Conservation (phyloP, 2,113 vertebrate species). For the Beaufortia kweichowensis region DNA sequence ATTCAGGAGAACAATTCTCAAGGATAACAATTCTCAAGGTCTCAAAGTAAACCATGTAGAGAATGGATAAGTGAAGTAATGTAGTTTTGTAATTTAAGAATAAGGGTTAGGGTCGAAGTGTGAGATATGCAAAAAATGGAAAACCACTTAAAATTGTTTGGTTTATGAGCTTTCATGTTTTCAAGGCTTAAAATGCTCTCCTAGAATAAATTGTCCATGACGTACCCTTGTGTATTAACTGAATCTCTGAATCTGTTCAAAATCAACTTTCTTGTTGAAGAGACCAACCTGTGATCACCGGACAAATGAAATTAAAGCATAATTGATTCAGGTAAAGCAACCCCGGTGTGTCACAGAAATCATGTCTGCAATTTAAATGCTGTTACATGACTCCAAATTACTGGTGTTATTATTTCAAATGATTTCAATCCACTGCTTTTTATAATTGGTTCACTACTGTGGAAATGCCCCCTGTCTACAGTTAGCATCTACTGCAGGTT, state of each 20-base stretch:
- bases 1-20: too few relatives aligned
- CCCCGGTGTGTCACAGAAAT: conserved; percentile 17
- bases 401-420: conserved; percentile 49
- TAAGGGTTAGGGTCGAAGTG: conserved; percentile 4
- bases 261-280: conserved; percentile 56
- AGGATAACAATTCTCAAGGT: not conserved
- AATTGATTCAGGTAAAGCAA: conserved; percentile 61
- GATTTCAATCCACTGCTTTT: conserved; percentile 31
- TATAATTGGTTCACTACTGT: conserved; percentile 22
- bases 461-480: conserved; percentile 15
- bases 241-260: conserved; percentile 65
- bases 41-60: not conserved
- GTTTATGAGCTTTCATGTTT: conserved; percentile 58
- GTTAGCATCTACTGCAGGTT: conserved; percentile 9
- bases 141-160: conserved; percentile 55
- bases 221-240: conserved; percentile 38
- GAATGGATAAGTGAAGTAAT: not conserved
- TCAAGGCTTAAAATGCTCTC: conserved; percentile 53
- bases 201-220: conserved; percentile 57
- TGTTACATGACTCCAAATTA: conserved; percentile 59
- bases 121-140: conserved; percentile 9
- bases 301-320: conserved; percentile 51
- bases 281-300: conserved; percentile 55
- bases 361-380: conserved; percentile 60
- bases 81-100: not conserved